Conservation (phyloP, 2,797 vertebrate genomes). For the Thaleichthys pacificus region DNA sequence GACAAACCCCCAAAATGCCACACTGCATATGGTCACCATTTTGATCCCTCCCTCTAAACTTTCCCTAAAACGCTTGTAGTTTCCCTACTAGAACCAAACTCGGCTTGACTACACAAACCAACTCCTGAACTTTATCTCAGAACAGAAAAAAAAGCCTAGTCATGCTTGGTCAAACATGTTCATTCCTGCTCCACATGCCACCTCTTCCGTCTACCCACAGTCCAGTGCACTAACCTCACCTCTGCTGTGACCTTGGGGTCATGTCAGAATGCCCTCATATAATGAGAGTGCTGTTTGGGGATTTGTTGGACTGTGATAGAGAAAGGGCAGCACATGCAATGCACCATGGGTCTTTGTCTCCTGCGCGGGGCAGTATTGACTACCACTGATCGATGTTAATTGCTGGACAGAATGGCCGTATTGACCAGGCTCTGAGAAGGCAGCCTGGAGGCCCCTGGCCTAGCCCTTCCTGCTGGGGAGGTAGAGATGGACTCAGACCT, state of each 20-base stretch:
- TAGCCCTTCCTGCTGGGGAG: constrained; percentile 22
- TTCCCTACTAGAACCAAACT: too few species aligned
- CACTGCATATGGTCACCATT: too few species aligned
- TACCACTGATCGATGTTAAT: constrained; percentile 81
- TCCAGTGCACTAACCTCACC: constrained; percentile 54
- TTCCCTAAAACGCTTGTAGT: too few species aligned
- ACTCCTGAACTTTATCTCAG: too few species aligned
- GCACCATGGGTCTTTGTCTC: constrained; percentile 78
- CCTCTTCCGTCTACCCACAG: constrained; percentile 36
- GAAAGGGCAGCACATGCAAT: constrained; percentile 70
- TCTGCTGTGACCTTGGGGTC: constrained; percentile 70
- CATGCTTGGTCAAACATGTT: too few species aligned
- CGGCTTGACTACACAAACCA: too few species aligned
- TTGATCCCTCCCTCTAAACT: too few species aligned
- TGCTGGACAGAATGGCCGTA: constrained; percentile 79
- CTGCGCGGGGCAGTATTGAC: constrained; percentile 72
- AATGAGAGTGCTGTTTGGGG: constrained; percentile 75
- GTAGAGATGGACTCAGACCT: constrained; percentile 41
- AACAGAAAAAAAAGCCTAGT: too few species aligned
- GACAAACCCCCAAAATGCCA: constrained; percentile 49
- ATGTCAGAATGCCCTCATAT: constrained; percentile 71
- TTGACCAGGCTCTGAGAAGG: constrained; percentile 70
- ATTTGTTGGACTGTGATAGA: constrained; percentile 71
- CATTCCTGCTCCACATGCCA: too few species aligned
- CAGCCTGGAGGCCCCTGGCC: constrained; percentile 66